Evolutionary conservation across 2,888 invertebrate genomes (phyloP), one percentile per base, ranked within the genome.

Genomic region (Priapulus caudatus): DNA sequence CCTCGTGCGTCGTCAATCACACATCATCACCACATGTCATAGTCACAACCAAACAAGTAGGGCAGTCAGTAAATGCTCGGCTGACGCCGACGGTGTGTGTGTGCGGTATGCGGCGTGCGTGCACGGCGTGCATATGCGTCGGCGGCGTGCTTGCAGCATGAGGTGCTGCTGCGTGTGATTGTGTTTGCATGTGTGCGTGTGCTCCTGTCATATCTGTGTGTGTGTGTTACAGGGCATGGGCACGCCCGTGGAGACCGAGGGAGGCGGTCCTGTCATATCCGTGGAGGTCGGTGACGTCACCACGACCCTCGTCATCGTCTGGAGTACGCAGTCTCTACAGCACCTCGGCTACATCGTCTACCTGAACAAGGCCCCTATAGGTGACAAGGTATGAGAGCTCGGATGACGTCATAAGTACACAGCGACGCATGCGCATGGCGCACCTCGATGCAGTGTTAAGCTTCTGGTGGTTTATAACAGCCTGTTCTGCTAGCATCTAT

Each of bases 251-350:
- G 59, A 62, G 48, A 65, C 61, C 2, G 59, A 61, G 43, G 61
- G 62, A 47, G 67, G 67, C 4, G 71, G 70, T 3, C 69, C 70
- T 48, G 61, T 71, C 15, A 66, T 71, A 50, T 71, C 70, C 24
- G 58, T 71, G 47, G 68, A 70, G 57, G 58, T 62, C 20, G 59
- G 63, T 19, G 61, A 64, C 16, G 63, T 63, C 43, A 57, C 50
- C 1, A 65, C 69, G 56, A 60, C 65, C 16, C 54, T 71, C 52
- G 61, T 67, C 3, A 61, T 71, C 43, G 66, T 68, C 22, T 71
- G 70, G 71, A 67, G 65, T 3, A 64, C 68, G 21, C 60, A 65
- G 47, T 60, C 64, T 24, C 53, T 54, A 20, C 59, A 64, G 10
- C 56, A 56, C 24, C 65, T 65, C 16, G 68, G 68, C n/a, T 71